Base-by-base conservation (phyloP, 2,888 invertebrate species). In the Cryptophagus acutangulus region DNA sequence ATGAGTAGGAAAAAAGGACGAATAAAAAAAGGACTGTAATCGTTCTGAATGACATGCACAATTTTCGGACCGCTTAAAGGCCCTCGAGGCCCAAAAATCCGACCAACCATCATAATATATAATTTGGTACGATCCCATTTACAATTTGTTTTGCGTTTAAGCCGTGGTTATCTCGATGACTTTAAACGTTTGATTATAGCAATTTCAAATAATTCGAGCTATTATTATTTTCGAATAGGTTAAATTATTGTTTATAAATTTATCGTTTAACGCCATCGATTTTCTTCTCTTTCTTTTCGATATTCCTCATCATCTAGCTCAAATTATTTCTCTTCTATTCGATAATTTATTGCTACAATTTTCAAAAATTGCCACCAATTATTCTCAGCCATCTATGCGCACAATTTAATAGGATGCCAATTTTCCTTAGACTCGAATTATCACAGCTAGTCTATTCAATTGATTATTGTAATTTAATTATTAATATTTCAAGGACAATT, bases 171-270 rank as follows among this genome's bases (percentile, higher is more conserved):
- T 63, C 64, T 60, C 63, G 60, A 64, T 62, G 62, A 61, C 56
- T 63, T 61, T 63, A 66, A 63, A 63, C 58, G 61, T 62, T 65
- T 66, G 65, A 68, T 68, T 67, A 68, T 67, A 68, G 68, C 68
- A 66, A 68, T 68, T 66, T 66, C 58, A 56, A 62, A 65, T 67
- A 67, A 67, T 68, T 67, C 65, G 62, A 61, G 60, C 65, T 62
- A 59, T 66, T 66, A 66, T 66, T 63, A 65, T 60, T 64, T n/a
- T 61, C 57, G 61, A 64, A 64, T 64, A 56, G 61, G 55, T 52
- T 54, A 62, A 65, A 64, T 65, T 65, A 61, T 65, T 64, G 63
- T 64, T 65, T 66, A 65, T 66, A 62, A 63, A 65, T 64, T 63
- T 65, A 66, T 64, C 66, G 63, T 64, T 67, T 65, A 66, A 59